A percentile compares a stretch with the other conserved stretches of the same genome.
These are phyloP conservation scores for Nautilus pompilius DNA, from an alignment of 1,140 invertebrate species.

Conservation along the genomic window DNA sequence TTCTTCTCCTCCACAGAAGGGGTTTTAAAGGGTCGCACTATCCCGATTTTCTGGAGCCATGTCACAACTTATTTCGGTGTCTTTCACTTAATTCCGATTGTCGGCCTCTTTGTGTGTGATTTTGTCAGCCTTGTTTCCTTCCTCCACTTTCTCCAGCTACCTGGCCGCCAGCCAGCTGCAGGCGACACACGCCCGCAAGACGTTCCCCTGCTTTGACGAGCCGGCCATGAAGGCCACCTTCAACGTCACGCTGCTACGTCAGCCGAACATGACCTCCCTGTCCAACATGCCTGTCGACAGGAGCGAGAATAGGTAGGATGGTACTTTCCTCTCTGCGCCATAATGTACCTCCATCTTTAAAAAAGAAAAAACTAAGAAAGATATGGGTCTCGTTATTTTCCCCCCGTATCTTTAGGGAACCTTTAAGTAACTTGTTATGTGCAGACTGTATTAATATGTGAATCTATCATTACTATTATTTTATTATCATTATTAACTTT, in stretches of 20 bases:
- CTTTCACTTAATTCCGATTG: conserved; percentile 75
- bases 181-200: conserved; percentile 76
- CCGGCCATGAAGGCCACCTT: conserved; percentile 85
- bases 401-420: no score
- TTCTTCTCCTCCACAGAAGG: neutral
- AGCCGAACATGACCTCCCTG: conserved; percentile 63
- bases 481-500: no score
- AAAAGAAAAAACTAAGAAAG: no score
- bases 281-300: conserved; percentile 72
- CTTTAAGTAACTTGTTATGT: no score
- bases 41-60: neutral
- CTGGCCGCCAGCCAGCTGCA: conserved; percentile 69
- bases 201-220: conserved; percentile 95
- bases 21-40: neutral
- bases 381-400: no score
- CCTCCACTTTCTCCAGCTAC: conserved; percentile 60
- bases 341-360: no score
- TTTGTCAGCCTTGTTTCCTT: conserved; percentile 92
- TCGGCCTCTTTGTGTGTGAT: conserved; percentile 86
- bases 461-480: no score
- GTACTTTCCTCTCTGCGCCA: no score
- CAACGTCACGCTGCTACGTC: conserved; percentile 68
- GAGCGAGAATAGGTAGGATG: neutral
- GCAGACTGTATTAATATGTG: no score
- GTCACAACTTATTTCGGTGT: conserved; percentile 56